A percentile compares a stretch with the other conserved stretches of the same genome.
phyloP scores from a whole-genome alignment of 2,888 invertebrate genomes.

The Dicycla oo region DNA sequence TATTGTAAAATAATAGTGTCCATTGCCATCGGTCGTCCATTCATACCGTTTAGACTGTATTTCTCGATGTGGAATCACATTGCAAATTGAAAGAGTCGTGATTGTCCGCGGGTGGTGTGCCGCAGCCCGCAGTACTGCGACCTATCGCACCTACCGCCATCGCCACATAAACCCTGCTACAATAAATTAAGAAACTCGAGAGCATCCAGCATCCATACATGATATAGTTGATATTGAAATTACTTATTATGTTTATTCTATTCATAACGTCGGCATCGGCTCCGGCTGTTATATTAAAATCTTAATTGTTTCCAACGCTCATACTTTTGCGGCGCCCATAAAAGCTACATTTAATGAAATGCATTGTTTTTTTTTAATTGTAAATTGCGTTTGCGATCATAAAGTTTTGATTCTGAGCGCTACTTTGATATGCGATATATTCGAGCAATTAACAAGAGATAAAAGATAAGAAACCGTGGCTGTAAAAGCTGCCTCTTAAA shows the following conservation, averaged over 20 bases:
- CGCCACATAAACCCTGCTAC: conserved; percentile 31
- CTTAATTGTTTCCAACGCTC: conserved; percentile 82
- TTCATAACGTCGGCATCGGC: conserved; percentile 57
- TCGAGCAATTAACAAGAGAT: conserved; percentile 54
- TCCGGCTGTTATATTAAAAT: conserved; percentile 69
- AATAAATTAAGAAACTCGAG: conserved; percentile 61
- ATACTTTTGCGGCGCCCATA: conserved; percentile 74
- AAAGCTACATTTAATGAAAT: conserved; percentile 64
- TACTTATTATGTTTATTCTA: conserved; percentile 73
- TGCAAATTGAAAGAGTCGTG: conserved; percentile 68
- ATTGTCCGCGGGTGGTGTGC: conserved; percentile 60
- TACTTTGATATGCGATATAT: conserved; percentile 55
- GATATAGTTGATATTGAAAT: conserved; percentile 78
- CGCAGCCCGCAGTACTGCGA: not conserved
- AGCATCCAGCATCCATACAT: conserved; percentile 57
- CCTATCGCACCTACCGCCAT: conserved; percentile 32
- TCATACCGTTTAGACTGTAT: conserved; percentile 50
- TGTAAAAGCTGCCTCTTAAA: conserved; percentile 46
- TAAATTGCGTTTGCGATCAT: conserved; percentile 60
- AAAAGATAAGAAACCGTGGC: conserved; percentile 51
- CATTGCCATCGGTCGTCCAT: conserved; percentile 37
- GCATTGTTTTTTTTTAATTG: conserved; percentile 60
- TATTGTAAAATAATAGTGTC: conserved; percentile 53
- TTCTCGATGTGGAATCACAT: conserved; percentile 52
- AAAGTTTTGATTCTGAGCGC: conserved; percentile 51